Base-by-base conservation (phyloP, 1,140 invertebrate species). In the Saccostrea glomerata region DNA sequence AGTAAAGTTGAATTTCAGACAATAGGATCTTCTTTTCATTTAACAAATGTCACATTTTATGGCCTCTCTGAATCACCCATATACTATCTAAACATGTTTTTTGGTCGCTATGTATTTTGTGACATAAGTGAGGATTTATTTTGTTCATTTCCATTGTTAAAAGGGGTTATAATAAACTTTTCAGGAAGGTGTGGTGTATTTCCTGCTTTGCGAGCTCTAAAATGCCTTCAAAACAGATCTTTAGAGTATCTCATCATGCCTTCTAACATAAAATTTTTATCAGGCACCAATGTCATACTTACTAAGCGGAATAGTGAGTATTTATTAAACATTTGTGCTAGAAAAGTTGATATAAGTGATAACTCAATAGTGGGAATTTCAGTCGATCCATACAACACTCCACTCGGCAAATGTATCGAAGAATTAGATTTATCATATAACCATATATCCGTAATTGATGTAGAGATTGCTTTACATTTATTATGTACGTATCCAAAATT, bases 111-210 rank as follows among this genome's bases (percentile, higher is more conserved):
- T 2, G 70, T 30, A 77, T 77, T 30, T 30, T 30, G 70, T 36
- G 70, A 77, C 25, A 11, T 77, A 7, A 77, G 70, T 77, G 70
- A 77, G 11, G 70, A 77, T 77, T 30, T 77, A 25, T 77, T 77
- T 12, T 77, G 70, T 77, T 77, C 25, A 2, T 77, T 77, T 30
- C 70, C 70, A 36, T 77, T 77, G 11, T 5, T 77, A 9, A 77
- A 77, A 36, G 70, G 25, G 25, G 25, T 77, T 12, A 6, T 36
- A 36, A 30, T 77, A 15, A 17, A 36, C 25, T 12, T 36, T 77
- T 25, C 25, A 77, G 70, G 25, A 30, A 36, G 13, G 2, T 77
- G 70, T 77, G 70, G 30, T 0, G 30, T 77, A 17, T 13, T 15
- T 30, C 25, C 30, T 2, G 25, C 3, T 30, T 30, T 77, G 30